phyloP scores from a whole-genome alignment of 2,888 invertebrate species.

The Hirtodrosophila duncani region DNA sequence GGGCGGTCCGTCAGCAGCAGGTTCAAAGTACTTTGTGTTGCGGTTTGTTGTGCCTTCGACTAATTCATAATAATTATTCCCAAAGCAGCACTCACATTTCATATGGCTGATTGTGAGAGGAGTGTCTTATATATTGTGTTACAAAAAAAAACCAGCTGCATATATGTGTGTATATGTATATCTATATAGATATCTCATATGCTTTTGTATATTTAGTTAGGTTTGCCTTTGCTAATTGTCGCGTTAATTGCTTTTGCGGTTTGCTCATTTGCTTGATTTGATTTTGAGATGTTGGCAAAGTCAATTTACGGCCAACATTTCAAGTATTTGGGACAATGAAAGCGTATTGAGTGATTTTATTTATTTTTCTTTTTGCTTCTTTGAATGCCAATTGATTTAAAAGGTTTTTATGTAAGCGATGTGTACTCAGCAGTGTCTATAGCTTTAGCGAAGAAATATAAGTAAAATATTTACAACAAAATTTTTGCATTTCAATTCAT shows the following conservation, averaged over 20 bases:
- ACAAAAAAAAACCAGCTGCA: too few relatives aligned
- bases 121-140: too few relatives aligned
- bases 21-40: conserved; percentile 30
- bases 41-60: conserved; percentile 15
- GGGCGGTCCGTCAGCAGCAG: neutral
- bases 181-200: conserved; percentile 15
- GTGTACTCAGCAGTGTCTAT: neutral
- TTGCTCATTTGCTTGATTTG: conserved; percentile 24
- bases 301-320: conserved; percentile 33
- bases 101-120: too few relatives aligned
- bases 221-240: conserved; percentile 28
- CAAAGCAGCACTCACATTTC: conserved; percentile 26
- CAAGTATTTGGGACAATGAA: conserved; percentile 51
- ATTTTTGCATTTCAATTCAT: too few relatives aligned
- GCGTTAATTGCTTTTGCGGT: conserved; percentile 34
- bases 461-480: conserved; percentile 14
- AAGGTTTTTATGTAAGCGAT: conserved; percentile 41
- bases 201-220: conserved; percentile 29
- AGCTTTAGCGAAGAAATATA: too few relatives aligned
- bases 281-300: conserved; percentile 33
- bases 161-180: conserved; percentile 14
- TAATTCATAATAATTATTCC: conserved; percentile 23
- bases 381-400: conserved; percentile 3
- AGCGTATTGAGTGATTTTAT: conserved; percentile 14
- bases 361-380: too few relatives aligned